phyloP scores from a whole-genome alignment of 2,113 vertebrate species.

The Gnathonemus echidnorhynchus region DNA sequence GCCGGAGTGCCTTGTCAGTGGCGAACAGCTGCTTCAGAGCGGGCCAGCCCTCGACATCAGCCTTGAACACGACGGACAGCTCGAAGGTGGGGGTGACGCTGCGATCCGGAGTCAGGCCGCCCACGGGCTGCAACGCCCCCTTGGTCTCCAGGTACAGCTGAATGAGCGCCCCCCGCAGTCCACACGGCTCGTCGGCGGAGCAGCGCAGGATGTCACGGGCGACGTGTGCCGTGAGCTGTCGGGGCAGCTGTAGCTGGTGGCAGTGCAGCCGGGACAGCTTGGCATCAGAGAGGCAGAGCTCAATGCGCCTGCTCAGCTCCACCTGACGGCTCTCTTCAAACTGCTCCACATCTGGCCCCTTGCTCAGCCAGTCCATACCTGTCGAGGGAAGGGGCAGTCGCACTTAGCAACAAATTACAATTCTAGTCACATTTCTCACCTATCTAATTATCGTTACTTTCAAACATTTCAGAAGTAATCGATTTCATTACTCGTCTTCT shows the following conservation, averaged over 20 bases:
- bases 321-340: conserved; percentile 37
- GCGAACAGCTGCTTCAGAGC: conserved; percentile 52
- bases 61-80: conserved; percentile 55
- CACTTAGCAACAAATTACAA: background rate
- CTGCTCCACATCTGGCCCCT: conserved; percentile 34
- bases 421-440: background rate
- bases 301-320: conserved; percentile 49
- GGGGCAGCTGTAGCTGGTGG: conserved; percentile 57
- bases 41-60: conserved; percentile 47
- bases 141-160: conserved; percentile 49
- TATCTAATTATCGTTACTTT: background rate
- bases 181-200: conserved; percentile 59
- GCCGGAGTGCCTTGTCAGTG: conserved; percentile 48
- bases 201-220: conserved; percentile 48
- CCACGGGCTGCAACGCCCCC: conserved; percentile 40
- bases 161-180: conserved; percentile 60
- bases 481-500: background rate
- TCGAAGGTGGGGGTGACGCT: conserved; percentile 62
- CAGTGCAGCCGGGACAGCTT: conserved; percentile 54
- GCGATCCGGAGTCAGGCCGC: conserved; percentile 41
- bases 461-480: background rate
- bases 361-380: conserved; percentile 40
- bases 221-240: conserved; percentile 47
- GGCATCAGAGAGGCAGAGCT: conserved; percentile 53
- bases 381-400: background rate